phyloP scores from a whole-genome alignment of 1,140 invertebrate genomes.

The Chrysopa pallens region DNA sequence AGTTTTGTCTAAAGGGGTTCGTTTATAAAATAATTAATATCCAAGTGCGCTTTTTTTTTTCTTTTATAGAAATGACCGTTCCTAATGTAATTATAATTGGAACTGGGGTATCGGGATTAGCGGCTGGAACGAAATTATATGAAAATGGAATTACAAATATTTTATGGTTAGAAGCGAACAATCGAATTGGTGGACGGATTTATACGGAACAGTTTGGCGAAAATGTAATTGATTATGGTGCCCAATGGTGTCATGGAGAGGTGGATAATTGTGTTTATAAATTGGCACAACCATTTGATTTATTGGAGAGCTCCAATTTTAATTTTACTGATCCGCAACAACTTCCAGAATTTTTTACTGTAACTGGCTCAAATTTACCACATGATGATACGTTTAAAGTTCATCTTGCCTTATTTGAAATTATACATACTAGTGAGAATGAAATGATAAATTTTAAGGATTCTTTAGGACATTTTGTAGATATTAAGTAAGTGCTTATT shows the following conservation, averaged over 20 bases:
- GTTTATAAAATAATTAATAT: too few species aligned
- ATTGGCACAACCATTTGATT: neutral
- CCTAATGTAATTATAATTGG: conserved; percentile 31
- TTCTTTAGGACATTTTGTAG: too few species aligned
- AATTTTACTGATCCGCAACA: neutral
- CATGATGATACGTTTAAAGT: too few species aligned
- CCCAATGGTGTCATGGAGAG: conserved; percentile 39
- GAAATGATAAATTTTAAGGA: too few species aligned
- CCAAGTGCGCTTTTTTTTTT: too few species aligned
- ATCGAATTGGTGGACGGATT: conserved; percentile 44
- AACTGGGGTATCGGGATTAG: conserved; percentile 32
- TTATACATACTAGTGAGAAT: too few species aligned
- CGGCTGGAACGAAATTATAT: conserved; percentile 27
- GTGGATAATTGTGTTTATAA: neutral
- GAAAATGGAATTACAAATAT: conserved; percentile 27
- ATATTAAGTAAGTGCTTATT: too few species aligned
- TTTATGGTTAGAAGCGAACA: conserved; percentile 40
- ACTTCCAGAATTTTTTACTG: too few species aligned
- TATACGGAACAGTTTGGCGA: conserved; percentile 33
- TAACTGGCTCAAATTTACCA: too few species aligned
- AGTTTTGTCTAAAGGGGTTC: too few species aligned
- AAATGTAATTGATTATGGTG: conserved; percentile 51
- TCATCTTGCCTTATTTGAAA: too few species aligned
- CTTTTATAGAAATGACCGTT: too few species aligned
- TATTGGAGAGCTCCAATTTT: neutral